Evolutionary conservation across 1,140 invertebrate genomes (phyloP).

Genomic region (Battus philenor): DNA sequence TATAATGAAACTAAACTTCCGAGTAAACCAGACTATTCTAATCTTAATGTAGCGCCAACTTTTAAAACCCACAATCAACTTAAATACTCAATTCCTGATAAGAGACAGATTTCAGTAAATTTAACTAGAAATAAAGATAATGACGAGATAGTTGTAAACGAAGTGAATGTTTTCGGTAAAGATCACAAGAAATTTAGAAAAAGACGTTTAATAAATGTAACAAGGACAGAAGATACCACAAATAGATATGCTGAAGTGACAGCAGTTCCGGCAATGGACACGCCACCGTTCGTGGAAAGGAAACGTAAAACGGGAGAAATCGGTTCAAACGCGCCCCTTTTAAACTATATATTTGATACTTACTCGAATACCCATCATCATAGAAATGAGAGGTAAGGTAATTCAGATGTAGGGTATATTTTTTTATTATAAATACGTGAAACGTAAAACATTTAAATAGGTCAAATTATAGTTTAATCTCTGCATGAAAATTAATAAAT

Average conservation of each 20-base stretch:
- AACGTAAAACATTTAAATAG: no score
- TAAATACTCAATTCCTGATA: constrained; percentile 26
- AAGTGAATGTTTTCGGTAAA: constrained; percentile 21
- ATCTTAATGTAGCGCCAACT: constrained; percentile 12
- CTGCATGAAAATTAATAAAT: no score
- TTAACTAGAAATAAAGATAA: constrained; percentile 21
- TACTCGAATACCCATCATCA: constrained; percentile 67
- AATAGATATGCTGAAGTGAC: constrained; percentile 25
- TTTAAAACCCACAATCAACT: constrained; percentile 25
- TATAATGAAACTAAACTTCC: constrained; percentile 33
- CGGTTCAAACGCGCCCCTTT: constrained; percentile 58
- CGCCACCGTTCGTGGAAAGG: constrained; percentile 34
- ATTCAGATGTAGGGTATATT: no score
- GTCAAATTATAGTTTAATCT: no score
- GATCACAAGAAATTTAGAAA: constrained; percentile 40
- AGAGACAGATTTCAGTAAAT: constrained; percentile 24
- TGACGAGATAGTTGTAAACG: constrained; percentile 33
- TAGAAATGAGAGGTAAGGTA: constrained; percentile 59
- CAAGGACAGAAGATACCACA: constrained; percentile 27
- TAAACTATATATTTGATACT: constrained; percentile 71
- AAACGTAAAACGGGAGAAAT: constrained; percentile 51
- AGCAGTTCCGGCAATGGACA: constrained; percentile 24
- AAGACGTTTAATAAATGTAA: constrained; percentile 44
- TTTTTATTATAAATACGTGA: no score
- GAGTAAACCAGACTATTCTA: constrained; percentile 16